Conservation (phyloP, 2,113 vertebrate species). For the Narcine bancroftii region DNA sequence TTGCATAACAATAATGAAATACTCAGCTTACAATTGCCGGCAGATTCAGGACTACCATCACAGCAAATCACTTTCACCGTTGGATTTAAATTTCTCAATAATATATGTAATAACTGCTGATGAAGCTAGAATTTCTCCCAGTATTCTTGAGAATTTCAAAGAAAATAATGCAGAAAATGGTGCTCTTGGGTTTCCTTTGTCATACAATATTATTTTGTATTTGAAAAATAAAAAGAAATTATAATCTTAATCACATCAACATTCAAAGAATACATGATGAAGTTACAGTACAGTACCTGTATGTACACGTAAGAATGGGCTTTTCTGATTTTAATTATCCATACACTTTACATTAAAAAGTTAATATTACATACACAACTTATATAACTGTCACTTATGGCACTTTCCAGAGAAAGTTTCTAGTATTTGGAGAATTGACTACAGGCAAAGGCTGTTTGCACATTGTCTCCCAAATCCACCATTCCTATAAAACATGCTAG, state of each 20-base stretch:
- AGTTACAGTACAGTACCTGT: conserved; percentile 28
- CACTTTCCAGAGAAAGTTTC: conserved; percentile 36
- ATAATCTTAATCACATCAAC: conserved; percentile 37
- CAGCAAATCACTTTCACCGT: not conserved
- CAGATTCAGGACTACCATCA: not conserved
- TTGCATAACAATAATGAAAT: not conserved
- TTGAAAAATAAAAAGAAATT: conserved; percentile 35
- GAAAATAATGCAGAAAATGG: not conserved
- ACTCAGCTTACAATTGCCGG: too few relatives aligned
- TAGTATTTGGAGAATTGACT: not conserved
- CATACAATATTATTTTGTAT: conserved; percentile 28
- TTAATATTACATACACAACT: conserved; percentile 34
- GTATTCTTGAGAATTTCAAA: not conserved
- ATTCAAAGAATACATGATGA: conserved; percentile 31
- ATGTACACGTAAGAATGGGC: conserved; percentile 28
- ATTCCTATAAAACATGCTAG: not conserved
- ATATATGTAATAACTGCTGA: not conserved
- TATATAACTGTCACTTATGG: conserved; percentile 28
- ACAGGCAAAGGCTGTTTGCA: not conserved
- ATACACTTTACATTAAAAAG: conserved; percentile 28
- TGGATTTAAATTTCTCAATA: not conserved
- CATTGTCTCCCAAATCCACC: not conserved
- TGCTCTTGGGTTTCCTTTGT: not conserved
- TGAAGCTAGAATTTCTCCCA: not conserved
- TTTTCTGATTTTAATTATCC: conserved; percentile 28